Evolutionary conservation across 1,140 invertebrate genomes (phyloP).

Genomic region (Cotesia vestalis): DNA sequence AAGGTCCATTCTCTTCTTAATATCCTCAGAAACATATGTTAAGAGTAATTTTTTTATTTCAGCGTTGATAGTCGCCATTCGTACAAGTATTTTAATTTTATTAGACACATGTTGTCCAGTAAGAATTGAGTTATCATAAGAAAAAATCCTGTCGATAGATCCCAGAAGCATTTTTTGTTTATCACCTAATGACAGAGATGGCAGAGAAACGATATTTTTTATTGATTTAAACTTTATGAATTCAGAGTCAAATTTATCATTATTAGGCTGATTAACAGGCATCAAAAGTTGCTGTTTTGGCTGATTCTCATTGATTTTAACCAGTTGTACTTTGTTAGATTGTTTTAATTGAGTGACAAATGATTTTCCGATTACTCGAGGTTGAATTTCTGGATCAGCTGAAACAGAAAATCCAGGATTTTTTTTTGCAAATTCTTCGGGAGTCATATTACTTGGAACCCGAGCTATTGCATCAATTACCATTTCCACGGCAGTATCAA

Average conservation of each 20-base stretch:
- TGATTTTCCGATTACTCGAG: constrained; percentile 64
- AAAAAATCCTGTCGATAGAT: constrained; percentile 82
- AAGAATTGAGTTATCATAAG: constrained; percentile 76
- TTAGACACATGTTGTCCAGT: constrained; percentile 69
- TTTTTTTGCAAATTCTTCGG: constrained; percentile 78
- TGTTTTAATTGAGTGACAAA: too few relatives aligned
- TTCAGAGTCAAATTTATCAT: too few relatives aligned
- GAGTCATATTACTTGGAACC: constrained; percentile 87
- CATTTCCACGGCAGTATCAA: constrained; percentile 76
- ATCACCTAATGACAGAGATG: constrained; percentile 69
- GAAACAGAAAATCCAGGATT: constrained; percentile 90
- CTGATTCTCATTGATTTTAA: too few relatives aligned
- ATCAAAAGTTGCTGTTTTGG: too few relatives aligned
- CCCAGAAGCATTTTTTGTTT: constrained; percentile 78
- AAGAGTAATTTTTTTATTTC: constrained; percentile 80
- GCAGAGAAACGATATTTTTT: too few relatives aligned
- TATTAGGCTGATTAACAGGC: too few relatives aligned
- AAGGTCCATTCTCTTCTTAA: constrained; percentile 81
- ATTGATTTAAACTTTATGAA: too few relatives aligned
- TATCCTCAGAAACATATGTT: constrained; percentile 86
- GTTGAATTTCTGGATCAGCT: constrained; percentile 76
- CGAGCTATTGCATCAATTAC: constrained; percentile 77
- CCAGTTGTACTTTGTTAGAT: too few relatives aligned
- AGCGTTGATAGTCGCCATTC: constrained; percentile 82
- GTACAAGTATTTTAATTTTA: constrained; percentile 81